Base-by-base conservation (phyloP, 2,888 invertebrate genomes). In the Drosophila borealis region DNA sequence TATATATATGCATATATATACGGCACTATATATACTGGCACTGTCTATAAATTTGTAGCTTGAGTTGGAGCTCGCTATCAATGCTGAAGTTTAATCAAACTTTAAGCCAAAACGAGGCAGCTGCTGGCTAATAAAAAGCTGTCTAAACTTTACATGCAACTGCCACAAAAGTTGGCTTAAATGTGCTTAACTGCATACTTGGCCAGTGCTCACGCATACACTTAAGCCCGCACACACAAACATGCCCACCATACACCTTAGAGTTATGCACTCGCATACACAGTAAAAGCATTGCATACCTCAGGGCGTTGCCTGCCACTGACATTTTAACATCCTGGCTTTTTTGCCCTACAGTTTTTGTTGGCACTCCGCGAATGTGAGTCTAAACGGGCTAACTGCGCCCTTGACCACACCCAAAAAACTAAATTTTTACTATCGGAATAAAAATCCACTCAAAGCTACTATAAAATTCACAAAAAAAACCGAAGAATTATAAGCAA, bases 71-170 rank as follows among this genome's bases (percentile, higher is more conserved):
- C 54, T 63, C 49, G 59, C 74, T 76, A 77, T 78, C 80, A 69
- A 76, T 76, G 78, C 73, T 56, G 55, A 73, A 77, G 80, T 78
- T 78, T 78, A 80, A 78, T 78, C 80, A 78, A 78, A 80, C 70
- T 77, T 77, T 69, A 66, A 73, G 73, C 64, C 76, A 44, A 53
- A 61, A 49, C 50, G 34, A 51, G 34, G 41, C 70, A 63, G 62
- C 60, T 57, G 66, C 53, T 46, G 51, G 75, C 66, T 74, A 66
- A 74, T 76, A 74, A 74, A 74, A 78, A 51, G 61, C 74, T 69
- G 74, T 70, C 78, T 17, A 55, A 78, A 60, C 74, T 78, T 63
- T 46, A 59, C 54, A 65, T 59, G 59, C 73, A 77, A 72, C 62
- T 74, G 72, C 60, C 77, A 71, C 71, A 70, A 48, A 71, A 74